These are phyloP conservation scores for Hipparchia sbordonii DNA, from an alignment of 2,888 invertebrate genomes.

Conservation along the genomic window DNA sequence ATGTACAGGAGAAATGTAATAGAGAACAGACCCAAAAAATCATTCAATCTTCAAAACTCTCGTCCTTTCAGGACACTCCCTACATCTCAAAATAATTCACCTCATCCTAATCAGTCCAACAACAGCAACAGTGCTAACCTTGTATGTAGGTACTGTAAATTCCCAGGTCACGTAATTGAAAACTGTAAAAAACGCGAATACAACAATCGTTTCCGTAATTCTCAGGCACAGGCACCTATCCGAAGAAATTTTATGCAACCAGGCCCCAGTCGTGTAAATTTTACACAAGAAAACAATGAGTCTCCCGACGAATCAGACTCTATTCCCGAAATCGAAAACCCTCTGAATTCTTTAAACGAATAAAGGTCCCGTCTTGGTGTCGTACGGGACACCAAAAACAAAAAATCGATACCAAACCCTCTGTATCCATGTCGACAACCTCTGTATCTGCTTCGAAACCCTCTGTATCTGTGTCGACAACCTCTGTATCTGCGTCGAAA, in stretches of 20 bases:
- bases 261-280: no score
- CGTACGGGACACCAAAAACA: background rate
- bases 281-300: no score
- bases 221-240: no score
- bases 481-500: no score
- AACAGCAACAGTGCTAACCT: background rate
- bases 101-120: background rate
- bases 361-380: conserved; percentile 1
- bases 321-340: no score
- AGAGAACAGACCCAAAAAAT: background rate
- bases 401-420: background rate
- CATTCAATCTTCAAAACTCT: background rate
- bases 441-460: no score
- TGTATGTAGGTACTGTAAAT: conserved; percentile 37
- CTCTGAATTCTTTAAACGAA: background rate
- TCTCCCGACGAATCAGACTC: no score
- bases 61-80: no score
- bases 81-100: background rate
- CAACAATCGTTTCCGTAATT: conserved; percentile 13
- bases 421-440: background rate
- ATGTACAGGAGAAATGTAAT: conserved; percentile 9
- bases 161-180: conserved; percentile 25
- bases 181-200: conserved; percentile 34
- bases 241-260: no score
- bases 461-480: no score